These are phyloP conservation scores for Cyanoderma ruficeps DNA, from an alignment of 2,113 vertebrate species.

Conservation along the genomic window DNA sequence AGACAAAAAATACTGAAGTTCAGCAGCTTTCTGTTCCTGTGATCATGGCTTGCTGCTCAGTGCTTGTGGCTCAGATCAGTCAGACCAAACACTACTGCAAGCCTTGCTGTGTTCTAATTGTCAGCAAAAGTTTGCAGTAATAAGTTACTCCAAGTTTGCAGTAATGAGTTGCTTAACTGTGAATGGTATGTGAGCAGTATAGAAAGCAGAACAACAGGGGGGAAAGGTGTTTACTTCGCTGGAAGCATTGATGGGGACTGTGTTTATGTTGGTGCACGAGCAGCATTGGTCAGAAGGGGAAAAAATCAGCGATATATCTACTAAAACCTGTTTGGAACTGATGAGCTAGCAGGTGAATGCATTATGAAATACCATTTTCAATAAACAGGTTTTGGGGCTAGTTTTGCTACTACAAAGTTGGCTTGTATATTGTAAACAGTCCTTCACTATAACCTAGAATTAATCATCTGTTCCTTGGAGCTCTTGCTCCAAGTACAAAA, in stretches of 20 bases:
- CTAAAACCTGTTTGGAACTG: background rate
- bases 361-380: background rate
- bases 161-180: background rate
- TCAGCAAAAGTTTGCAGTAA: background rate
- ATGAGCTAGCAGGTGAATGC: background rate
- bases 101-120: background rate
- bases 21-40: background rate
- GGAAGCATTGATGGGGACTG: background rate
- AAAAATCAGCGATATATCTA: background rate
- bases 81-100: background rate
- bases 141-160: background rate
- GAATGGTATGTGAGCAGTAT: background rate
- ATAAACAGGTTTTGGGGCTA: background rate
- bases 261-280: background rate
- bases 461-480: background rate
- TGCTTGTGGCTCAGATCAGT: background rate
- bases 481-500: background rate
- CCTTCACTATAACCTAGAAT: background rate
- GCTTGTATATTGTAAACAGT: background rate
- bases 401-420: background rate
- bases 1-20: background rate
- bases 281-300: background rate
- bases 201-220: background rate
- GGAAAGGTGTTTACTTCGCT: background rate
- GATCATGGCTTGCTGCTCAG: accelerated